These are phyloP conservation scores for Melanotaenia boesemani DNA, from an alignment of 2,797 vertebrate genomes.

Conservation along the genomic window DNA sequence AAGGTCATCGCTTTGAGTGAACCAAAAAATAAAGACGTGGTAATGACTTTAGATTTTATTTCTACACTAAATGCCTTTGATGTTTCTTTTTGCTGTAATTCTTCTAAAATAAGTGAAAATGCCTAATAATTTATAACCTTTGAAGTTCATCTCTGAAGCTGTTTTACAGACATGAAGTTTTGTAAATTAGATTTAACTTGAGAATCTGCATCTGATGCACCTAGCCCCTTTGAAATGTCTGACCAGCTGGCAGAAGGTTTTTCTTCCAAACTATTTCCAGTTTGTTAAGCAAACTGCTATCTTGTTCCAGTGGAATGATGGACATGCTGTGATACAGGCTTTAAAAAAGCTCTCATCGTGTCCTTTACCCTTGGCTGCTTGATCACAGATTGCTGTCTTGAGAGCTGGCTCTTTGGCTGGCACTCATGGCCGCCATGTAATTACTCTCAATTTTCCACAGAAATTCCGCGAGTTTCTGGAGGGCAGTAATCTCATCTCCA, in stretches of 20 bases:
- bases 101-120: slow-evolving; percentile 7
- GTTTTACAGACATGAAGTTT: slow-evolving; percentile 18
- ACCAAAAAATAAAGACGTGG: neutral
- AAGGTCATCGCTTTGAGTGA: neutral
- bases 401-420: slow-evolving; percentile 41
- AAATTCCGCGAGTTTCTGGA: slow-evolving; percentile 99
- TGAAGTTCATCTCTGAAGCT: neutral
- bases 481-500: slow-evolving; percentile 98
- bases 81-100: neutral
- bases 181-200: neutral
- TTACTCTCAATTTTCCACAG: slow-evolving; percentile 86
- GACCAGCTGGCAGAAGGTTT: slow-evolving; percentile 26
- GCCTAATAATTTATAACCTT: neutral
- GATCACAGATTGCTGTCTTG: slow-evolving; percentile 62
- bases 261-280: slow-evolving; percentile 22
- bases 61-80: slow-evolving; percentile 2
- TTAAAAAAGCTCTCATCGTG: slow-evolving; percentile 49
- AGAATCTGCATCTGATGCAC: neutral
- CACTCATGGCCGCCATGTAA: slow-evolving; percentile 60
- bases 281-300: slow-evolving; percentile 40
- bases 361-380: slow-evolving; percentile 66
- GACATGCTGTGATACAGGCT: slow-evolving; percentile 68
- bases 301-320: slow-evolving; percentile 57
- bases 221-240: slow-evolving; percentile 22
- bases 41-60: slow-evolving; percentile 15